phyloP scores from a whole-genome alignment of 2,113 vertebrate species.

The Theristicus caerulescens region DNA sequence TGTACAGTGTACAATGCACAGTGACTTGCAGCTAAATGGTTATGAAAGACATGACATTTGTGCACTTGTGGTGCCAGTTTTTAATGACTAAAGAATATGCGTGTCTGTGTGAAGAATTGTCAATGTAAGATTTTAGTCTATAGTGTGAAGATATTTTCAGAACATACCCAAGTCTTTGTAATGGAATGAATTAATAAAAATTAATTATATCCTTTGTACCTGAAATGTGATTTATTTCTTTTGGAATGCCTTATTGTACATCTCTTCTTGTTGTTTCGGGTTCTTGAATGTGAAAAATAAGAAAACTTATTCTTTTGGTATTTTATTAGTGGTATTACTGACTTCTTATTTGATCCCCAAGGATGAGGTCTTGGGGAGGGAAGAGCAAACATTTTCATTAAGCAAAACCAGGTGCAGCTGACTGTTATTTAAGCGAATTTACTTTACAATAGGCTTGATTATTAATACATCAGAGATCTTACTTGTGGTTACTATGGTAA shows the following conservation, averaged over 20 bases:
- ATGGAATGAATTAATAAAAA: background rate
- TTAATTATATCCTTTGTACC: background rate
- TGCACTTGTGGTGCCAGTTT: background rate
- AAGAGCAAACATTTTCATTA: background rate
- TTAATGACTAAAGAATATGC: background rate
- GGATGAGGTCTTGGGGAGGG: background rate
- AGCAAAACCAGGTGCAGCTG: background rate
- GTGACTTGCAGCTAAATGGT: background rate
- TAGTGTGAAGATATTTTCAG: background rate
- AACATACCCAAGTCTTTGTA: background rate
- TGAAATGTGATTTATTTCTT: background rate
- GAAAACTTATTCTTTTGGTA: background rate
- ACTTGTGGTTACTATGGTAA: background rate
- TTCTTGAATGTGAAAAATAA: background rate
- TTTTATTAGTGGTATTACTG: background rate
- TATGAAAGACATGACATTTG: constrained; percentile 22
- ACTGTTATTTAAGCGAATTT: background rate
- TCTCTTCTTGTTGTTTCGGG: background rate
- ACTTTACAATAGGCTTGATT: background rate
- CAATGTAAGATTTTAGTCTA: background rate
- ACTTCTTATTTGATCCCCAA: background rate
- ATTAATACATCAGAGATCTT: background rate
- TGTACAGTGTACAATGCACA: background rate
- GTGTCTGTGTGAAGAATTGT: background rate
- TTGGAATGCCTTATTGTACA: background rate